Base-by-base conservation (phyloP, 2,113 vertebrate genomes). In the Alosa alosa region DNA sequence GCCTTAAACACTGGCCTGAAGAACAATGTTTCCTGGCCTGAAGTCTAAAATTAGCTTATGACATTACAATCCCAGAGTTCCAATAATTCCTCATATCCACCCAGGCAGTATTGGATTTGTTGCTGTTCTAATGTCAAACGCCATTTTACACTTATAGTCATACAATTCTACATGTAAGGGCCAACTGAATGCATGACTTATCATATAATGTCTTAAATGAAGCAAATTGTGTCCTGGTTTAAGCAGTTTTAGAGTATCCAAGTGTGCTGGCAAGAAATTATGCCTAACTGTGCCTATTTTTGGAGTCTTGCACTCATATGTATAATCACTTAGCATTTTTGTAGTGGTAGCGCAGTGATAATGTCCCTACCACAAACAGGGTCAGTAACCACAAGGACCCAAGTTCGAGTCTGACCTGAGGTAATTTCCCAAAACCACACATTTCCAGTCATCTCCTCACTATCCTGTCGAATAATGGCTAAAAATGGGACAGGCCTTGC, bases 1-100 rank as follows among this genome's bases (percentile, higher is more conserved):
- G 25, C 31, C 31, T 36, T 72, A 72, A 72, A 72, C 64, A 25
- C n/a, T n/a, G n/a, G n/a, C n/a, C n/a, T n/a, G n/a, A n/a, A n/a
- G n/a, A n/a, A n/a, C n/a, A 39, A 36, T 78, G 9, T 41, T 78
- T 13, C 72, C 31, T 39, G 72, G 25, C 31, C 31, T 36, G 72
- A 78, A 31, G 31, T 78, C 72, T 31, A 78, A 78, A 78, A 78
- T 78, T 36, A 75, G 68, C 31, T 78, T 15, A 78, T 78, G 72
- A 78, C 72, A 75, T 75, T 75, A 75, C 25, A 36, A 15, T 39
- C 72, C 72, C 10, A 36, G 31, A 41, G 13, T 15, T 4, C 9
- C 11, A 9, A 18, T 78, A 39, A 78, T 78, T 36, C 72, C 72
- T 78, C 31, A 41, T 10, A 15, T 2, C 25, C 72, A 78, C 13